Base-by-base conservation (phyloP, 2,113 vertebrate species). In the Stomatorhinus ivindoensis region DNA sequence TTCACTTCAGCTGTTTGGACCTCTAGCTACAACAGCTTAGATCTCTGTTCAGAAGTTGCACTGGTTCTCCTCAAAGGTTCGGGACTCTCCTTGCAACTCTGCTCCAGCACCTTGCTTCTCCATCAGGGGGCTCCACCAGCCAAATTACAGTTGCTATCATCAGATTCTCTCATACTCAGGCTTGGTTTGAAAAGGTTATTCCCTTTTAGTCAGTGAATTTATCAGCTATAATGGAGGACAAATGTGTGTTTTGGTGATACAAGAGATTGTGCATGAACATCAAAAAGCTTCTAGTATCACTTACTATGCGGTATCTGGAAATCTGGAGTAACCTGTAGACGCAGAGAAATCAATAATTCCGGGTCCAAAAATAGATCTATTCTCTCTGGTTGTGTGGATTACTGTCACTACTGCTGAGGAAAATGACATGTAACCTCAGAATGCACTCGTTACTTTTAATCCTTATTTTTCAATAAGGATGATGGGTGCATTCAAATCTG, bases 101-200 rank as follows among this genome's bases (percentile, higher is more conserved):
- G 94, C 93, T 46, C 42, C 80, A 84, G 21, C 61, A 69, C 94
- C 94, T 92, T 92, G 91, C 27, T 93, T 85, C 92, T 94, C 91
- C 92, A 92, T 91, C 92, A 83, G 35, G 39, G 80, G 42, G 58
- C 31, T 82, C 35, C 80, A 83, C 39, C 13, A 11, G 24, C 5
- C n/a, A 86, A 86, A 31, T 50, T 50, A 17, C 48, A 53, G 48
- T 31, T 17, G 27, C 1, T 31, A 15, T 86, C 48, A 86, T 53
- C 48, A 17, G 48, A 21, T 51, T 35, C 27, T 31, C 27, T 86
- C 27, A 31, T 53, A 31, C 85, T 50, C 85, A 31, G 47, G n/a
- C 48, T 86, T n/a, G 7, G 44, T 84, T 24, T 46, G 82, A 47
- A 65, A 42, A 47, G 80, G 69, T 31, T 31, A 39, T 76, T 35